phyloP scores from a whole-genome alignment of 2,113 vertebrate species.

The Heptranchias perlo region DNA sequence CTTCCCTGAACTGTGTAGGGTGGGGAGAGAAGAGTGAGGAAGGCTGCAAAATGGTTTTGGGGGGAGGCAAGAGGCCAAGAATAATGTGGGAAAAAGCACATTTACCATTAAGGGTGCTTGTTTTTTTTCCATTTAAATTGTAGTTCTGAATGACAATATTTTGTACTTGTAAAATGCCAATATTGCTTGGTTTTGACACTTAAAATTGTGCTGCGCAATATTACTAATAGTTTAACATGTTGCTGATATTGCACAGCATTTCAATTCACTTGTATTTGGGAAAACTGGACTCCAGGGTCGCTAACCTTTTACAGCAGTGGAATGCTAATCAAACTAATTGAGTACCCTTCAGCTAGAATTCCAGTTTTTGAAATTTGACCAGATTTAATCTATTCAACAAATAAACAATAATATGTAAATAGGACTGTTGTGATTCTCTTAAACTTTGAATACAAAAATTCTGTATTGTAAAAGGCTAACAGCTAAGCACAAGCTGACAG shows the following conservation, averaged over 20 bases:
- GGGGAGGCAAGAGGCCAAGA: not conserved
- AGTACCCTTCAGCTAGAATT: not conserved
- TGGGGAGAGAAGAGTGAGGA: not conserved
- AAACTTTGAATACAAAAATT: too few species aligned
- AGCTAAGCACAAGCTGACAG: too few species aligned
- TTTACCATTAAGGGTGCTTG: not conserved
- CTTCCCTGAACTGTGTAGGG: not conserved
- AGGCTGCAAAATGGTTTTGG: not conserved
- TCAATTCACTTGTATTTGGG: not conserved
- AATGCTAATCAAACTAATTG: not conserved
- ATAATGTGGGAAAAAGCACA: not conserved
- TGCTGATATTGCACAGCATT: not conserved
- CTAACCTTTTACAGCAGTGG: not conserved
- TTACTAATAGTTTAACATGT: not conserved
- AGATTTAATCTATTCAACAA: not conserved
- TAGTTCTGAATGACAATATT: not conserved
- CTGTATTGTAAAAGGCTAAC: too few species aligned
- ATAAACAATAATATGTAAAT: too few species aligned
- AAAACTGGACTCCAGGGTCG: not conserved
- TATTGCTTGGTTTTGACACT: not conserved
- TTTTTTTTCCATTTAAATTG: not conserved
- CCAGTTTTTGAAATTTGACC: not conserved
- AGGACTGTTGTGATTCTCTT: too few species aligned
- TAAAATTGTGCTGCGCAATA: not conserved
- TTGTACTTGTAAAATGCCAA: not conserved